These are phyloP conservation scores for Empidonax alnorum DNA, from an alignment of 2,113 vertebrate species.

Conservation along the genomic window DNA sequence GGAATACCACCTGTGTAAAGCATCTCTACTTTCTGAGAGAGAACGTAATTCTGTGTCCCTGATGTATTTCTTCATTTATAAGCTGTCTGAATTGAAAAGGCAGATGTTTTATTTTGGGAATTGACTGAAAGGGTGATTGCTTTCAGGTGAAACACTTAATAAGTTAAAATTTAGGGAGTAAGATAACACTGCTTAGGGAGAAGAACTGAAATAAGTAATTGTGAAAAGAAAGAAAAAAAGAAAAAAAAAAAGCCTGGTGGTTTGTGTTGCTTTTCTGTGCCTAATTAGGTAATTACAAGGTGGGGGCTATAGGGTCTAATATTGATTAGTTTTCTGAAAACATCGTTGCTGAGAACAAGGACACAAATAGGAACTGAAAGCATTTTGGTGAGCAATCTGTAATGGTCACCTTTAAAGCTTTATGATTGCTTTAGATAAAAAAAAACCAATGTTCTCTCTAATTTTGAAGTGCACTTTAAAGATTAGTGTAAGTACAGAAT, in stretches of 20 bases:
- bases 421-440: not conserved
- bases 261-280: conserved; percentile 47
- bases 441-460: not conserved
- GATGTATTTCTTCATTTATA: conserved; percentile 69
- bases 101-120: conserved; percentile 76
- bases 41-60: conserved; percentile 57
- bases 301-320: not conserved
- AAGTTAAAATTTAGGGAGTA: conserved; percentile 75
- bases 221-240: not conserved
- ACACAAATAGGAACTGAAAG: conserved; percentile 26
- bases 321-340: conserved; percentile 74
- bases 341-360: not conserved
- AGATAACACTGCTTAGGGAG: conserved; percentile 48
- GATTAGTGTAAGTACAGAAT: not conserved
- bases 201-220: conserved; percentile 39
- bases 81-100: conserved; percentile 69
- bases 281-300: conserved; percentile 75
- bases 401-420: conserved; percentile 15
- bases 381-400: conserved; percentile 2
- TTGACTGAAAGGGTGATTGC: conserved; percentile 70
- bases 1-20: conserved; percentile 48
- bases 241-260: not conserved
- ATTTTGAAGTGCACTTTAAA: not conserved
- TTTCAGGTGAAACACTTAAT: conserved; percentile 77
- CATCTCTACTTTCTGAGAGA: conserved; percentile 52